Evolutionary conservation across 2,113 vertebrate species (phyloP), one percentile per base, ranked within the genome.

Genomic region (Aptenodytes patagonicus): DNA sequence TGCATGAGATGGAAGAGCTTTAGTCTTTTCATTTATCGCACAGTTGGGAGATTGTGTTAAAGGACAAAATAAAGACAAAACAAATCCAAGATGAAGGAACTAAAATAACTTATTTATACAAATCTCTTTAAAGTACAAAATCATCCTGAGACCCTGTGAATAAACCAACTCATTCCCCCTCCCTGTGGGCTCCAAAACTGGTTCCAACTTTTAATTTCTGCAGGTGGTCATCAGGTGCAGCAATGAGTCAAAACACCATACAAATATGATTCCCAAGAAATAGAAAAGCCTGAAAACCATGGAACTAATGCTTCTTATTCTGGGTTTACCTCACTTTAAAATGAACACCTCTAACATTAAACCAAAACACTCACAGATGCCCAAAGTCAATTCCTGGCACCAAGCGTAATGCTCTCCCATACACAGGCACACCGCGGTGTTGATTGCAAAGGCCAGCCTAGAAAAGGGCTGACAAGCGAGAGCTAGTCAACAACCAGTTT

Each of bases 321-420:
- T 42, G 21, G 8, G 15, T 62, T 95, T 58, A 31, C 19, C 15
- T 85, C 18, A 7, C 29, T 71, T 82, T 5, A 25, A 73, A 75
- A 78, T 12, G 2, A 90, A 11, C 8, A 65, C 36, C 22, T 78
- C 14, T 11, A 38, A 18, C 24, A 26, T 26, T 26, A 69, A 89
- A 64, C 7, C 2, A 3, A 46, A 85, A 36, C 55, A 55, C 24
- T 49, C 51, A 34, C 10, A 40, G 55, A 54, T 46, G 21, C 14
- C 17, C 34, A 7, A 38, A 75, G 19, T 13, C 42, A 26, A 4
- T 11, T 62, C 36, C 44, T 44, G 40, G 42, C 55, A 75, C 36
- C 31, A 32, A 34, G 20, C 3, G 1, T 34, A 28, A 34, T 2
- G 13, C 10, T 65, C 36, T 18, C 40, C 61, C 1, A 0, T 11